These are phyloP conservation scores for Catharus minimus DNA, from an alignment of 2,113 vertebrate species.

Conservation along the genomic window DNA sequence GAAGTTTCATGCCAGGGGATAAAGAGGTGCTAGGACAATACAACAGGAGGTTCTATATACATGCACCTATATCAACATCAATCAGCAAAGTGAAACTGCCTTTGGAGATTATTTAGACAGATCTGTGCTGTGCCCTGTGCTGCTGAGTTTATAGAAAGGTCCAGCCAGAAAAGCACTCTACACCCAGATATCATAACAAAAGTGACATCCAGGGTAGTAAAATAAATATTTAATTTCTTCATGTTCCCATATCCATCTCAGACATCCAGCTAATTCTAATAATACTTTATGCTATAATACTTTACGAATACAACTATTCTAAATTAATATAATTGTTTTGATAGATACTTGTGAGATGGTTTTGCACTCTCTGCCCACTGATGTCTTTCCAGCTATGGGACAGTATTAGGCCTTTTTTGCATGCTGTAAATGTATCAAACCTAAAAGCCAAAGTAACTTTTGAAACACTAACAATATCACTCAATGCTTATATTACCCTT, in stretches of 20 bases:
- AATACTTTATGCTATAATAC: conserved; percentile 10
- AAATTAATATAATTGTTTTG: conserved; percentile 40
- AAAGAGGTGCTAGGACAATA: not conserved
- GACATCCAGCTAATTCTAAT: conserved; percentile 36
- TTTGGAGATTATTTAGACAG: conserved; percentile 32
- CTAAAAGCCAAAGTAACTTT: conserved; percentile 26
- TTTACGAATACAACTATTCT: not conserved
- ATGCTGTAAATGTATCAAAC: not conserved
- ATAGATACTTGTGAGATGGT: not conserved
- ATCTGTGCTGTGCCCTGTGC: not conserved
- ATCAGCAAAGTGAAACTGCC: conserved; percentile 11
- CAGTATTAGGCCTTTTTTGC: not conserved
- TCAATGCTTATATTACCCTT: conserved; percentile 37
- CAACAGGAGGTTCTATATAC: not conserved
- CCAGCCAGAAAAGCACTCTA: conserved; percentile 47
- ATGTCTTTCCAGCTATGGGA: not conserved
- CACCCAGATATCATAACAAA: conserved; percentile 51
- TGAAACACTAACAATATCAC: conserved; percentile 48
- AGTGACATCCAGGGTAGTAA: conserved; percentile 26
- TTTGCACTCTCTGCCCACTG: not conserved
- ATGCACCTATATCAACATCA: not conserved
- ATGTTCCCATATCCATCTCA: conserved; percentile 16
- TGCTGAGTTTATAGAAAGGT: conserved; percentile 17
- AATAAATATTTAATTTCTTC: conserved; percentile 54
- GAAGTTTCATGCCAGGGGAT: not conserved